A percentile compares a stretch with the other conserved stretches of the same genome.
Conservation (phyloP, 2,888 invertebrate genomes). For the Polymixis lichenea region DNA sequence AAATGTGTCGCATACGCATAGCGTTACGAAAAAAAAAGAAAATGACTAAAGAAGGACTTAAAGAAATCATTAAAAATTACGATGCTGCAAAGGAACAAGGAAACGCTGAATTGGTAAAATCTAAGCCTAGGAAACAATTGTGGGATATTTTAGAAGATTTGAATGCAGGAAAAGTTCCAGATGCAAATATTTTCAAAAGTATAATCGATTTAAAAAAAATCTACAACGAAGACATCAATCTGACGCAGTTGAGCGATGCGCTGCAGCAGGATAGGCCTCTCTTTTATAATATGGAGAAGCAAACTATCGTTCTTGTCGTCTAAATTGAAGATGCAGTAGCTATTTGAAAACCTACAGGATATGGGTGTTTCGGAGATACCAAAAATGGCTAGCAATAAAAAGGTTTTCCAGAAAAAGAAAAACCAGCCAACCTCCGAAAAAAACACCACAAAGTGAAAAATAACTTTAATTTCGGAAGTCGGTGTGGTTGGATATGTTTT, state of each 20-base stretch:
- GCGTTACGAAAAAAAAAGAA: not conserved
- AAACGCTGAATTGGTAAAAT: not conserved
- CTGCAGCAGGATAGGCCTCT: not conserved
- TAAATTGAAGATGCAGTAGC: not conserved
- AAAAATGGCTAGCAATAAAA: not conserved
- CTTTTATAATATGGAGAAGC: not conserved
- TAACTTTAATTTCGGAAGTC: no score
- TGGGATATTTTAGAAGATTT: not conserved
- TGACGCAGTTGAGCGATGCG: not conserved
- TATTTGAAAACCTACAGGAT: not conserved
- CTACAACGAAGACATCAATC: not conserved
- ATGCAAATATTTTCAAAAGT: constrained; percentile 1
- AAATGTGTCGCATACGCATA: not conserved
- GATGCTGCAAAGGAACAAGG: constrained; percentile 1
- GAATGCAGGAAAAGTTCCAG: not conserved
- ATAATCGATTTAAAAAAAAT: not conserved
- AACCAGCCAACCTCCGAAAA: no score
- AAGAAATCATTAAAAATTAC: constrained; percentile 12
- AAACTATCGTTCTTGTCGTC: not conserved
- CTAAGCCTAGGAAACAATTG: not conserved
- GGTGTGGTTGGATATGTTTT: no score
- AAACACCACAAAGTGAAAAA: no score
- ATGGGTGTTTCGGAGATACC: not conserved
- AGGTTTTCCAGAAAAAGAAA: no score
- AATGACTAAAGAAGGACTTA: not conserved